A percentile compares a stretch with the other conserved stretches of the same genome.
Evolutionary conservation across 1,140 invertebrate genomes (phyloP).

Genomic region (Procambarus virginalis): DNA sequence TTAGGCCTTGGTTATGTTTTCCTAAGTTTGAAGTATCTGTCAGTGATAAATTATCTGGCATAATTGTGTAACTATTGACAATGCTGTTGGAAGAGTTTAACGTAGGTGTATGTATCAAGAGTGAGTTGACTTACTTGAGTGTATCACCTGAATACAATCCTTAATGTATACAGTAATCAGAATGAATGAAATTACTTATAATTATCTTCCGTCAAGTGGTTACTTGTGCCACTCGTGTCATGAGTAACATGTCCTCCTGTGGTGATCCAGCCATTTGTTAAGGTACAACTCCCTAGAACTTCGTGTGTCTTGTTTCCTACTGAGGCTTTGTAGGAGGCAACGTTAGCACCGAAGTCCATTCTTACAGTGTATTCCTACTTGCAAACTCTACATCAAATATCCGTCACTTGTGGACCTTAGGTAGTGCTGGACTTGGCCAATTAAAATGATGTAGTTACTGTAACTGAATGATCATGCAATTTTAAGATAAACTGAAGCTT

Average conservation of each 20-base stretch:
- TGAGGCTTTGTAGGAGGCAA: neutral
- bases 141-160: neutral
- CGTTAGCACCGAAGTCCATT: neutral
- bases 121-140: conserved; percentile 5
- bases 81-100: neutral
- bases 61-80: neutral
- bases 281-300: conserved; percentile 12
- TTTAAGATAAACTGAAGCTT: neutral
- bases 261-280: conserved; percentile 14
- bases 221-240: neutral
- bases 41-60: neutral
- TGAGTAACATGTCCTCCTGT: conserved; percentile 9
- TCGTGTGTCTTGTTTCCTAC: neutral
- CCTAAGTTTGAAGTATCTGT: neutral
- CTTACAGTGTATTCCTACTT: conserved; percentile 13
- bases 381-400: conserved; percentile 10
- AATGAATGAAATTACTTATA: conserved; percentile 10
- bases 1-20: neutral
- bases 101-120: neutral
- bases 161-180: conserved; percentile 5
- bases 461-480: neutral
- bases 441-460: neutral
- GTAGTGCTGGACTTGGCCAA: neutral
- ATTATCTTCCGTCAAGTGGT: neutral
- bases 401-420: conserved; percentile 2